Base-by-base conservation (phyloP, 2,888 invertebrate species). In the Polymixis flavicincta region DNA sequence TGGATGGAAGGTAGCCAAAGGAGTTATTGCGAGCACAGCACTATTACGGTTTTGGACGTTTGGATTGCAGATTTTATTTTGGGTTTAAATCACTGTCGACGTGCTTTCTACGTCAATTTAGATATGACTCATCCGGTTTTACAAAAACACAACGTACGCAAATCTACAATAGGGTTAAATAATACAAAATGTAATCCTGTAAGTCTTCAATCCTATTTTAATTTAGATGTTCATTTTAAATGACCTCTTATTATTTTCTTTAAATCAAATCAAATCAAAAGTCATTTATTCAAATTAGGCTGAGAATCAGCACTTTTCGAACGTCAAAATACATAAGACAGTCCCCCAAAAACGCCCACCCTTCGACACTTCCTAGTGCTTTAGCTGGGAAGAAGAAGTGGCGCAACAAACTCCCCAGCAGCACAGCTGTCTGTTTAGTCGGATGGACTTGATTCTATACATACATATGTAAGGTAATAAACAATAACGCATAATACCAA, bases 1-100 rank as follows among this genome's bases (percentile, higher is more conserved):
- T 66, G 72, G 42, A 55, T 80, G 84, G 79, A 79, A 69, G 61
- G 54, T 84, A 72, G 84, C 74, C 84, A 75, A 70, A 48, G 42
- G 4, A 73, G 42, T 63, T 78, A 73, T 70, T 52, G 57, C n/a
- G 11, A 48, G 42, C 9, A 28, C 52, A 57, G 22, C 55, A 69
- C 37, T 78, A 57, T 60, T 67, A 25, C 28, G 22, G 70, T 50
- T 45, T 71, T 32, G 48, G 22, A 50, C 8, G 14, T 28, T 32
- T 22, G 13, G 45, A 64, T 59, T 55, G 19, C 19, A 37, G 52
- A 50, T 81, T 57, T 73, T 57, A 52, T 71, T 50, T 70, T n/a
- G 22, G 11, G 5, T 66, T 37, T 60, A 37, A 55, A 25, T 71
- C 28, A 61, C 25, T 14, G 48, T 25, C 6, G 13, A n/a, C 28